Conservation (phyloP, 1,140 invertebrate genomes). For the Zaprionus ornatus region DNA sequence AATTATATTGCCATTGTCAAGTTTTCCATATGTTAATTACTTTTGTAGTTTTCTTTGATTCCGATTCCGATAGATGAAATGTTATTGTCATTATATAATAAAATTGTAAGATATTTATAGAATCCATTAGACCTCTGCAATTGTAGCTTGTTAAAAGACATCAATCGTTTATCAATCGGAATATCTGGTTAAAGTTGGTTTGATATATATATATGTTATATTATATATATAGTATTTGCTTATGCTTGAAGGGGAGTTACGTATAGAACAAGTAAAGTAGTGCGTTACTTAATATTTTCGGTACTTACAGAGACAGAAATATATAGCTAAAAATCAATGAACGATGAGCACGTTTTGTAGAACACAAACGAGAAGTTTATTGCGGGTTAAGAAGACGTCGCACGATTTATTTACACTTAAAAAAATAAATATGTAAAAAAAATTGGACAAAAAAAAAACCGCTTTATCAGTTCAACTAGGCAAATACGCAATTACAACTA, state of each 20-base stretch:
- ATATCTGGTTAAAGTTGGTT: background rate
- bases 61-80: background rate
- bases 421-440: constrained; percentile 9
- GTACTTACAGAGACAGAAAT: background rate
- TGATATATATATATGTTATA: no score
- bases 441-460: constrained; percentile 9
- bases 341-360: background rate
- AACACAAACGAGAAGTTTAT: background rate
- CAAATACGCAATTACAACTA: constrained; percentile 5
- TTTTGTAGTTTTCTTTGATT: background rate
- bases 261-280: background rate
- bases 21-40: background rate
- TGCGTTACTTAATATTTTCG: background rate
- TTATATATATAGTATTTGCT: no score
- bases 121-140: no score
- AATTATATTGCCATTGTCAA: background rate
- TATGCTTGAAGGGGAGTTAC: background rate
- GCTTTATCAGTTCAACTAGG: constrained; percentile 14
- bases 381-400: background rate
- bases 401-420: constrained; percentile 38
- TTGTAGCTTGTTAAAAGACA: no score
- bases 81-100: background rate
- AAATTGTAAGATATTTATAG: no score
- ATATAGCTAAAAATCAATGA: background rate
- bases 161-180: background rate